phyloP scores from a whole-genome alignment of 2,797 vertebrate species.

The Rhinella marina region DNA sequence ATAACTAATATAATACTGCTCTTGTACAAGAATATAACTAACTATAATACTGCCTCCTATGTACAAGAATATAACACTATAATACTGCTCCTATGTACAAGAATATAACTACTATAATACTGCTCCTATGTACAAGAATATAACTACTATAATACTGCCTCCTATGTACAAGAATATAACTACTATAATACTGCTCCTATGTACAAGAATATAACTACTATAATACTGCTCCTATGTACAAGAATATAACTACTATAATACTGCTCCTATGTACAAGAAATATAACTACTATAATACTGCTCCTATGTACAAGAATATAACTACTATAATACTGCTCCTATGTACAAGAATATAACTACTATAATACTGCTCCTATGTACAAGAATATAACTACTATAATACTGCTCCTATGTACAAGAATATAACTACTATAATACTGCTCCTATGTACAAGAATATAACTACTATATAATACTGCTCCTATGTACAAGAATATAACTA shows the following conservation, averaged over 20 bases:
- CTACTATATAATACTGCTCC: conserved; percentile 6
- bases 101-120: conserved; percentile 5
- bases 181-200: no score
- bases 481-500: neutral
- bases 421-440: conserved; percentile 8
- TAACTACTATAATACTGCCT: neutral
- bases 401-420: conserved; percentile 1
- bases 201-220: no score
- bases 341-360: conserved; percentile 3
- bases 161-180: no score
- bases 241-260: no score
- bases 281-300: no score
- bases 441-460: neutral
- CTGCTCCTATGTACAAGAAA: no score
- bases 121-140: neutral
- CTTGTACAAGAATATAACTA: no score
- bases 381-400: neutral
- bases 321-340: neutral
- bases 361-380: neutral
- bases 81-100: neutral
- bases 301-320: no score
- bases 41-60: no score
- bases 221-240: no score
- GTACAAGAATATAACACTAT: no score
- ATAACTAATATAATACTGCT: neutral